Base-by-base conservation (phyloP, 1,140 invertebrate species). In the Atta cephalotes region DNA sequence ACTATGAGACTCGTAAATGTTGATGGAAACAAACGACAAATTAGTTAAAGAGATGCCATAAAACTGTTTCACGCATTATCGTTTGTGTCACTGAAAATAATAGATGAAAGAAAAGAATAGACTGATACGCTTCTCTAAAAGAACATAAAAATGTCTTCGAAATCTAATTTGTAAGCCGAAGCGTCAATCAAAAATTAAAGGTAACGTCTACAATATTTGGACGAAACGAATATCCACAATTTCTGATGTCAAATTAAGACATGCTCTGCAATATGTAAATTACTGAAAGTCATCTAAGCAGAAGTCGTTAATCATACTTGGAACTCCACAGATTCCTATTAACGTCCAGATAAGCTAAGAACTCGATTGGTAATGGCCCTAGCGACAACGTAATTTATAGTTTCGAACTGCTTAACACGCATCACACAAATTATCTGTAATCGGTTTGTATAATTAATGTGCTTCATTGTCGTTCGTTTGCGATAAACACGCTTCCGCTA, bases 361-460 rank as follows among this genome's bases (percentile, higher is more conserved):
- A 82, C 89, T 85, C 81, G 89, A 90, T 90, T 82, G 86, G 86
- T 90, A 90, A 90, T 80, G 63, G 63, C 60, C 71, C 81, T 90
- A 84, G 87, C 77, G 53, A 51, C 51, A 51, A 39, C 25, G 77
- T 90, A 88, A 90, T 90, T 90, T 90, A 90, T 90, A 90, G 89
- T 81, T 85, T 77, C 63, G 39, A 82, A 87, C 58, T 51, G 39
- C 62, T 78, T 21, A 56, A 82, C 78, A 66, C 78, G 72, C 72
- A 85, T 89, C 58, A 71, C 58, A 45, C 60, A 39, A 79, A 85
- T 85, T 76, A 68, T 80, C 35, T 31, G 77, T 71, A 25, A 81
- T 10, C 18, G 12, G 21, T 12, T 56, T 62, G 66, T 65, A 28
- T 60, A 86, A 86, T 86, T 86, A 82, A 49, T 14, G 12, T n/a